These are phyloP conservation scores for Bombus cullumanus DNA, from an alignment of 1,140 invertebrate species.

Conservation along the genomic window DNA sequence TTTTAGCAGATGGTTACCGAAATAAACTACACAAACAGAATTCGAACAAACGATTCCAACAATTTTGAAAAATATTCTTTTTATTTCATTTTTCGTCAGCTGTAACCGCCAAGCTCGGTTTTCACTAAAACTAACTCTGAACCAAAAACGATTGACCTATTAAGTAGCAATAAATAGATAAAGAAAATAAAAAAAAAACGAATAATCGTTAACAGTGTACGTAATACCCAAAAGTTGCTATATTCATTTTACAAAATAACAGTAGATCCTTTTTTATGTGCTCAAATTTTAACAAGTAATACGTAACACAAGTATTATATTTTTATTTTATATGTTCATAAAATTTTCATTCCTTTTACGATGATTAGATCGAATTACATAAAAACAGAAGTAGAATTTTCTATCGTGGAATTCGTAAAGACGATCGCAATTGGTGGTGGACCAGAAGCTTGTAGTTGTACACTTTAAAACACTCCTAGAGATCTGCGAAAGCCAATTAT, in stretches of 20 bases:
- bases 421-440: neutral
- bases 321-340: too few species aligned
- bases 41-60: neutral
- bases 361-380: neutral
- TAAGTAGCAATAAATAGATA: too few species aligned
- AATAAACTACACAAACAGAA: neutral
- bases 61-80: neutral
- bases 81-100: too few species aligned
- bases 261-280: too few species aligned
- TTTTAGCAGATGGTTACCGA: neutral
- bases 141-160: too few species aligned
- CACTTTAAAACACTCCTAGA: slow-evolving; percentile 20
- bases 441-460: slow-evolving; percentile 15
- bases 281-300: too few species aligned
- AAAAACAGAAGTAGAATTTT: neutral
- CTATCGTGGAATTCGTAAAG: neutral
- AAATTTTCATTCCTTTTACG: neutral
- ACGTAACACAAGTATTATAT: neutral
- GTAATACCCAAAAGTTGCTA: too few species aligned
- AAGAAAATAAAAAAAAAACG: too few species aligned
- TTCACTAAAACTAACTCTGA: too few species aligned
- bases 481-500: slow-evolving; percentile 57
- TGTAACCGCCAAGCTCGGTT: too few species aligned
- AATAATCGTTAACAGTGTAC: too few species aligned
- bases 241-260: too few species aligned